Evolutionary conservation across 2,797 vertebrate genomes (phyloP).

Genomic region (Oreochromis grahami): DNA sequence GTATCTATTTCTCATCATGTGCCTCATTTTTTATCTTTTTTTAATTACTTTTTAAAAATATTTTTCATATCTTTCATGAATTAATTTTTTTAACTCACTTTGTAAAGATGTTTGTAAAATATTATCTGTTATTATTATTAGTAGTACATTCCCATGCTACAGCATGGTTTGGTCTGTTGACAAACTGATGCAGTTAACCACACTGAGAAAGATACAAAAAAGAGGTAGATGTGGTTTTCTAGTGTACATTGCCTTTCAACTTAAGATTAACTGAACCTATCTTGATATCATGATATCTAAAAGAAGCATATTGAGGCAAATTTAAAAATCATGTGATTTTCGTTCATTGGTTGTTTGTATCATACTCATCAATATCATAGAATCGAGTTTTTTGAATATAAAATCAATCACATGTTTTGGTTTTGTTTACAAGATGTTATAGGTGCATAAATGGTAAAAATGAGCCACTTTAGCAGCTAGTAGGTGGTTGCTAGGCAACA

Average conservation of each 20-base stretch:
- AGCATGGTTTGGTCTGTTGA: neutral
- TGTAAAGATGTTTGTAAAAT: neutral
- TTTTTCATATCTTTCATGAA: neutral
- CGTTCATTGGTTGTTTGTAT: neutral
- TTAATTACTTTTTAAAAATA: neutral
- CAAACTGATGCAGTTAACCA: neutral
- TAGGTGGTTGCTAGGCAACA: neutral
- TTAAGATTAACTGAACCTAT: neutral
- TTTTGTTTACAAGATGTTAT: neutral
- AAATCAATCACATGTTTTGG: neutral
- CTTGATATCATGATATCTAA: neutral
- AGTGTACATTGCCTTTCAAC: neutral
- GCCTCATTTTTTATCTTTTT: neutral
- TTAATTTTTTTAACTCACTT: neutral
- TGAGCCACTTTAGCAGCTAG: neutral
- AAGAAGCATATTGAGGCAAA: neutral
- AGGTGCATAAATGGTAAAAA: neutral
- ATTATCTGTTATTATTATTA: accelerated
- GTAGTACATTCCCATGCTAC: neutral
- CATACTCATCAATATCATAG: neutral
- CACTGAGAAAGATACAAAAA: neutral
- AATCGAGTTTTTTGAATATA: neutral
- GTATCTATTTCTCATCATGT: neutral
- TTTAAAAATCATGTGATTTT: neutral
- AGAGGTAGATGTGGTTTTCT: neutral